Conservation (phyloP, 2,113 vertebrate genomes). For the Caracal caracal region DNA sequence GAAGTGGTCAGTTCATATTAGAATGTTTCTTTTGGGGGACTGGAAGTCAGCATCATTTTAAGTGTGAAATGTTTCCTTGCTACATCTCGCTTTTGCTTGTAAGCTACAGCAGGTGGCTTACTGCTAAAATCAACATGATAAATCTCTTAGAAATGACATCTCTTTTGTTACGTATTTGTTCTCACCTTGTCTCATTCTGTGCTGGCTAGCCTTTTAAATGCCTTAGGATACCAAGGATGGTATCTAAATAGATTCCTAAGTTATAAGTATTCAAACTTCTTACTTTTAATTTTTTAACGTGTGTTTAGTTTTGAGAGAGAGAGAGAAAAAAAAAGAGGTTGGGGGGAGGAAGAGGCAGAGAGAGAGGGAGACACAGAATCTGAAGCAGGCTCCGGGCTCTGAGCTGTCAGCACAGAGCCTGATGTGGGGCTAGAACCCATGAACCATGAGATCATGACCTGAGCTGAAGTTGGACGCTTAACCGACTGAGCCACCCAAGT, state of each 20-base stretch:
- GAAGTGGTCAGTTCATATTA: not conserved
- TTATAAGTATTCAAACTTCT: not conserved
- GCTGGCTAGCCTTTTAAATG: not conserved
- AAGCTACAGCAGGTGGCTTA: not conserved
- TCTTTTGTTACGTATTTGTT: not conserved
- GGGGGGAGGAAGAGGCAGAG: too few species aligned
- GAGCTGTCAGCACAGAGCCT: too few species aligned
- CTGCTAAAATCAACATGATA: not conserved
- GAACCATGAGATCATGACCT: too few species aligned
- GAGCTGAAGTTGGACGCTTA: too few species aligned
- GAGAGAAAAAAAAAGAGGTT: too few species aligned
- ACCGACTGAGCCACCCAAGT: not conserved
- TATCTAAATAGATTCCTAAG: not conserved
- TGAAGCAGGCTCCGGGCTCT: too few species aligned
- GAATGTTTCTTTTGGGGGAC: not conserved
- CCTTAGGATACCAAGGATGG: not conserved
- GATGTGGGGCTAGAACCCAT: too few species aligned
- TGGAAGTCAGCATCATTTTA: conserved; percentile 50
- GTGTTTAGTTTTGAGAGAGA: too few species aligned
- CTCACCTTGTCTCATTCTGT: not conserved
- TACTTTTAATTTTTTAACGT: not conserved
- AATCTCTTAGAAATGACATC: not conserved
- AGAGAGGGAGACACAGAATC: too few species aligned
- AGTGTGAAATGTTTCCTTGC: conserved; percentile 2
- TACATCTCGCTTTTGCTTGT: not conserved